phyloP scores from a whole-genome alignment of 2,888 invertebrate genomes.

The Lasioglossum vierecki region DNA sequence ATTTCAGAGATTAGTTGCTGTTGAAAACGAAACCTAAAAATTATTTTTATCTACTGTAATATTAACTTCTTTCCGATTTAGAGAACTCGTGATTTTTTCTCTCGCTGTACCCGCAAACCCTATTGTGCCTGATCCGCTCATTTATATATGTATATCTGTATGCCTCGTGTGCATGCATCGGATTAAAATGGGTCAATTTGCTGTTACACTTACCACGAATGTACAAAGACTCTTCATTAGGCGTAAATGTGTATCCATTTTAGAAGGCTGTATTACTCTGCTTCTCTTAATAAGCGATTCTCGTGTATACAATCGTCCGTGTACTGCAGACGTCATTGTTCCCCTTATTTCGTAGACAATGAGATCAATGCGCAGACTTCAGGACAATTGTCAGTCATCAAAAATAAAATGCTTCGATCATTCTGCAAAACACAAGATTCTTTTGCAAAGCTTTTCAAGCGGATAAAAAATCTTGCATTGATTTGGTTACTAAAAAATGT shows the following conservation, averaged over 20 bases:
- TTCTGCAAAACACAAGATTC: neutral
- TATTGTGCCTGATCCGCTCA: neutral
- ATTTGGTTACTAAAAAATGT: too few species aligned
- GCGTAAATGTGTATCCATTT: constrained; percentile 29
- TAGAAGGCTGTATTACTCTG: neutral
- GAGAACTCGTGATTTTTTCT: neutral
- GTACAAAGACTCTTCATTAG: constrained; percentile 36
- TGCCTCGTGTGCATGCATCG: constrained; percentile 30
- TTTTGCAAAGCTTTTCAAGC: neutral
- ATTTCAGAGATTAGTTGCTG: neutral
- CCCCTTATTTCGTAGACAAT: neutral
- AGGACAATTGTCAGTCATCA: neutral
- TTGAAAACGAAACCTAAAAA: neutral
- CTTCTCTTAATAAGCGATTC: constrained; percentile 13
- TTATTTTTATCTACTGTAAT: neutral
- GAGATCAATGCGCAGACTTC: neutral
- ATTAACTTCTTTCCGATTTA: neutral
- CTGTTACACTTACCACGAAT: constrained; percentile 21
- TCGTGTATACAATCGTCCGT: neutral
- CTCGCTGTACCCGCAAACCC: neutral
- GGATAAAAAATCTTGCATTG: too few species aligned
- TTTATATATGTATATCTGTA: constrained; percentile 9
- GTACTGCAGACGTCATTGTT: neutral
- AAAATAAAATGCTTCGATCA: neutral
- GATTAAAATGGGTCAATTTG: constrained; percentile 57